Evolutionary conservation across 2,797 vertebrate genomes (phyloP).

Genomic region (Triplophysa yarkandensis): DNA sequence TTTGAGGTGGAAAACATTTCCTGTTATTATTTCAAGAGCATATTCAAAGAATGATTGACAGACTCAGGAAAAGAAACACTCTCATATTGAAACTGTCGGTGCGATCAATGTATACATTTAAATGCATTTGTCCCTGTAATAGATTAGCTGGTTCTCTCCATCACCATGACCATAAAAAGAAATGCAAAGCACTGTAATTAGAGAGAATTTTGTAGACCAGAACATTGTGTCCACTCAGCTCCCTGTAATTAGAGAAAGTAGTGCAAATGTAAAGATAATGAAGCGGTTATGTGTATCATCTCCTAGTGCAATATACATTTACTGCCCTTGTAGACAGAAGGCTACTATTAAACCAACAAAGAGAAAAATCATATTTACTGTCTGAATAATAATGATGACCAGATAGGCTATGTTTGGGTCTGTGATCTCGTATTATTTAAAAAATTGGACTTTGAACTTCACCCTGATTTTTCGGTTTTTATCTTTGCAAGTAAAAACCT

Average conservation of each 20-base stretch:
- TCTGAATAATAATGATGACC: slow-evolving; percentile 21
- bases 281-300: not conserved
- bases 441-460: no score
- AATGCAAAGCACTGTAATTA: slow-evolving; percentile 34
- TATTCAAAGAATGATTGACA: not conserved
- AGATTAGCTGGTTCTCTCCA: not conserved
- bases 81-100: not conserved
- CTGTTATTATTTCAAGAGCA: slow-evolving; percentile 18
- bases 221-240: not conserved
- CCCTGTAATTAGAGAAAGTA: slow-evolving; percentile 23
- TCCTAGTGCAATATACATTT: not conserved
- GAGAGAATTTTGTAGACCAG: slow-evolving; percentile 26
- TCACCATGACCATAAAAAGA: slow-evolving; percentile 4
- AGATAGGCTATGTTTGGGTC: not conserved
- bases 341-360: slow-evolving; percentile 7
- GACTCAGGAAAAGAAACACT: not conserved
- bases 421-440: no score
- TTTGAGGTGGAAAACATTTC: slow-evolving; percentile 16
- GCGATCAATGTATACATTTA: not conserved
- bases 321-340: slow-evolving; percentile 14
- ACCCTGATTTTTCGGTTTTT: no score
- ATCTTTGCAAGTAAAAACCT: no score
- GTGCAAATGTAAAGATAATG: slow-evolving; percentile 21
- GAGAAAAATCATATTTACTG: slow-evolving; percentile 10
- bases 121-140: slow-evolving; percentile 1